Evolutionary conservation across 2,113 vertebrate species (phyloP), one percentile per base, ranked within the genome.

Genomic region (Neolamprologus cancellatus): DNA sequence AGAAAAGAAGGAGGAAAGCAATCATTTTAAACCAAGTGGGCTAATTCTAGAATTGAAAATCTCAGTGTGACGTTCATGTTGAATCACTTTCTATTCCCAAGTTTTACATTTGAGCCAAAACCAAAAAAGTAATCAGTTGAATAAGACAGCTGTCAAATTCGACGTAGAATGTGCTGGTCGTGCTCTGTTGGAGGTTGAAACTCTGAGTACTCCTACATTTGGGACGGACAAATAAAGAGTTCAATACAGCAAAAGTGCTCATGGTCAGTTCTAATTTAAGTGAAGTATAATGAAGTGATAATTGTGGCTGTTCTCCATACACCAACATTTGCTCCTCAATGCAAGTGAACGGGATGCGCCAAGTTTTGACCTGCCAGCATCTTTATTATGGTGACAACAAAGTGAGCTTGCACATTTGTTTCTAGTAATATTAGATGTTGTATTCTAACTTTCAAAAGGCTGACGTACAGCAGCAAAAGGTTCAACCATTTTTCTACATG

Each of bases 371-470:
- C 28, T 32, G 55, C 8, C 28, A 59, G 55, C 55, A 32, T 59
- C 28, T 59, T 32, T 59, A 59, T 59, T 59, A 59, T 59, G 55
- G 2, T 59, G 5, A 59, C 25, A 59, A 59, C 28, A 59, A 32
- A 59, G 28, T 59, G 28, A 59, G 8, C 55, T 57, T 4, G 55
- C 25, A 28, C 54, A 57, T 57, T 61, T 1, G 28, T 61, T 61
- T 61, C 57, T 34, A 34, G 17, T n/a, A 61, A n/a, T 34, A 61
- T 61, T n/a, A 61, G 57, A 61, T 34, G 59, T 36, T 64, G 18
- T n/a, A 64, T 64, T n/a, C 9, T 64, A n/a, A 64, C 59, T 64
- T 64, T 36, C 30, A 64, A 64, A 36, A 64, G 59, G 59, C 30
- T n/a, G 28, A 36, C 30, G 4, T n/a, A 4, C 59, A 36, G 59